These are phyloP conservation scores for Palloptera scutellata DNA, from an alignment of 2,888 invertebrate genomes.

Conservation along the genomic window DNA sequence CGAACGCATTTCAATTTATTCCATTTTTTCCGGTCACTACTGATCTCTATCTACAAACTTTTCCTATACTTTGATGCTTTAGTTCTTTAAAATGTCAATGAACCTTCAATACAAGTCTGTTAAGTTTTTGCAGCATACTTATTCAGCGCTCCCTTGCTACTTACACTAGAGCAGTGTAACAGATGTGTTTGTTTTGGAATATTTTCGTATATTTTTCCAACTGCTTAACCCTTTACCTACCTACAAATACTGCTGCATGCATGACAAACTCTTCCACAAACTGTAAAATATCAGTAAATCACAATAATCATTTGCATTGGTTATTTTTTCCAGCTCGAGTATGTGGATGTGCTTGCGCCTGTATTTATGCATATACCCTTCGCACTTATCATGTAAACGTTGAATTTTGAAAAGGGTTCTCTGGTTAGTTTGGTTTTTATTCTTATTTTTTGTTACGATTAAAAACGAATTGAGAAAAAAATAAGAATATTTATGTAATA, in stretches of 20 bases:
- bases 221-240: background rate
- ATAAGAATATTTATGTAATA: background rate
- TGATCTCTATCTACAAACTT: background rate
- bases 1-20: slow-evolving; percentile 57
- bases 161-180: background rate
- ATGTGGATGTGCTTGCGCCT: background rate
- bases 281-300: slow-evolving; percentile 28
- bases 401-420: slow-evolving; percentile 27
- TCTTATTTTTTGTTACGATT: slow-evolving; percentile 17
- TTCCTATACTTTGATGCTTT: slow-evolving; percentile 11
- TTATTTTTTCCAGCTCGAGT: background rate
- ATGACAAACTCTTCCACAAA: slow-evolving; percentile 1
- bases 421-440: slow-evolving; percentile 11
- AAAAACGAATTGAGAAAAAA: background rate
- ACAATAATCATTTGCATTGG: slow-evolving; percentile 30
- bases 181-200: background rate
- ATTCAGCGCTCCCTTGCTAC: background rate
- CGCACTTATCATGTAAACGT: slow-evolving; percentile 15
- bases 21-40: slow-evolving; percentile 13
- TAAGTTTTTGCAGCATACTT: background rate
- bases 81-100: background rate
- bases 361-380: slow-evolving; percentile 10
- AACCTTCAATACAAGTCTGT: background rate
- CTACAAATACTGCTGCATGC: background rate
- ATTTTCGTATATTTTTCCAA: slow-evolving; percentile 3